These are phyloP conservation scores for Melopsittacus undulatus DNA, from an alignment of 2,797 vertebrate genomes.

Conservation along the genomic window DNA sequence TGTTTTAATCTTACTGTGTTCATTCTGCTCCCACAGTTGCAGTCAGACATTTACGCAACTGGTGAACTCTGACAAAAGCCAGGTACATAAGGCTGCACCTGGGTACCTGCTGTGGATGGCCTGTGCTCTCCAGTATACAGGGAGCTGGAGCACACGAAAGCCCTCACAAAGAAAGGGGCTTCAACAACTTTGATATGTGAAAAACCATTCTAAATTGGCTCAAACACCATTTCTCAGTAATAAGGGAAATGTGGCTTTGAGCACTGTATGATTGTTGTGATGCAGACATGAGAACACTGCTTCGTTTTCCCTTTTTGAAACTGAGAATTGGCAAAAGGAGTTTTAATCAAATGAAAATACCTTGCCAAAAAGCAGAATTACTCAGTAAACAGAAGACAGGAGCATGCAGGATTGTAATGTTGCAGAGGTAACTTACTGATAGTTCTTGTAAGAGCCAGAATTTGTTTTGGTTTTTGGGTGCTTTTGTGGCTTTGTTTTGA, in stretches of 20 bases:
- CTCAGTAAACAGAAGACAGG: neutral
- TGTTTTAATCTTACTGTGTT: neutral
- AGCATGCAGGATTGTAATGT: neutral
- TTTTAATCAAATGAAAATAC: neutral
- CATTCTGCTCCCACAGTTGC: neutral
- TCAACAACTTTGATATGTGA: neutral
- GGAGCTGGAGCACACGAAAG: neutral
- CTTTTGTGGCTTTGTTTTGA: neutral
- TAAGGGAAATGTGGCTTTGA: neutral
- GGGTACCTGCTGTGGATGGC: neutral
- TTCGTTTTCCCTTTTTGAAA: neutral
- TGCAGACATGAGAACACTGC: neutral
- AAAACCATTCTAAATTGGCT: neutral
- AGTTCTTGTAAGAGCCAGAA: neutral
- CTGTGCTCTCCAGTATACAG: neutral
- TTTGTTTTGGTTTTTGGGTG: neutral
- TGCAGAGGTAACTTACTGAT: neutral
- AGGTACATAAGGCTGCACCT: neutral
- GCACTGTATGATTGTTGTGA: fast-evolving
- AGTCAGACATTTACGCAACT: slow-evolving; percentile 27
- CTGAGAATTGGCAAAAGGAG: neutral
- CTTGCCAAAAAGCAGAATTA: neutral
- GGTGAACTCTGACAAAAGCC: neutral
- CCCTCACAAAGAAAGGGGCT: neutral
- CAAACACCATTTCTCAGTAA: neutral